A percentile compares a stretch with the other conserved stretches of the same genome.
Conservation (phyloP, 2,888 invertebrate species). For the Drosophila neonasuta region DNA sequence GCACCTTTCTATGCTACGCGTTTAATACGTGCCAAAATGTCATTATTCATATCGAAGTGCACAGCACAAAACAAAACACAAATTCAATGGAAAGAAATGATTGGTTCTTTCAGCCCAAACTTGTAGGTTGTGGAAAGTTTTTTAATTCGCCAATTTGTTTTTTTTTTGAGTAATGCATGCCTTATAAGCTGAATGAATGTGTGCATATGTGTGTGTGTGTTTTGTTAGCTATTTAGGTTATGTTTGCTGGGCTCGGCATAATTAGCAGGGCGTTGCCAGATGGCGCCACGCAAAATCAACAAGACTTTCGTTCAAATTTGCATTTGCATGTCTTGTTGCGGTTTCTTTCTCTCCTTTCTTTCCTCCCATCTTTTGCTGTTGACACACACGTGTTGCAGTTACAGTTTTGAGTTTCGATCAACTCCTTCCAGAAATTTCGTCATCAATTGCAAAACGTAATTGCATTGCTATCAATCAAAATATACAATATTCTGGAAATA, state of each 20-base stretch:
- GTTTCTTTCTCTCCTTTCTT: background rate
- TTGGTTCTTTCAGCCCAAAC: slow-evolving; percentile 29
- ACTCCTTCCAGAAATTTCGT: slow-evolving; percentile 2
- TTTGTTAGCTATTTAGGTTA: slow-evolving; percentile 14
- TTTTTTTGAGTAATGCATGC: slow-evolving; percentile 7
- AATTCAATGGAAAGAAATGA: slow-evolving; percentile 1
- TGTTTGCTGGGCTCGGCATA: slow-evolving; percentile 29
- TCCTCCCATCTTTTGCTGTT: background rate
- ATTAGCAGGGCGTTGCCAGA: slow-evolving; percentile 45
- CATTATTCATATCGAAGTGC: slow-evolving; percentile 27
- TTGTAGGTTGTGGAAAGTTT: slow-evolving; percentile 38
- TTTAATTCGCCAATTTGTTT: slow-evolving; percentile 3
- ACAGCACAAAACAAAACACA: background rate
- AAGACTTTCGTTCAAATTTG: slow-evolving; percentile 30
- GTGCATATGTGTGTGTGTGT: background rate
- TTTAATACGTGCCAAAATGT: slow-evolving; percentile 32
- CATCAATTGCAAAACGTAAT: slow-evolving; percentile 3
- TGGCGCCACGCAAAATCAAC: background rate
- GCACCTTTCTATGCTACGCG: background rate
- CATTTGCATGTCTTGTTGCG: slow-evolving; percentile 21
- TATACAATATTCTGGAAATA: background rate
- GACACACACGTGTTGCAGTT: slow-evolving; percentile 2
- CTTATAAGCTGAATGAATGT: background rate
- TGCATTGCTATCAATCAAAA: background rate
- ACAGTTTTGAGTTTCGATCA: background rate